Conservation (phyloP, 2,113 vertebrate species). For the Xiphias gladius region DNA sequence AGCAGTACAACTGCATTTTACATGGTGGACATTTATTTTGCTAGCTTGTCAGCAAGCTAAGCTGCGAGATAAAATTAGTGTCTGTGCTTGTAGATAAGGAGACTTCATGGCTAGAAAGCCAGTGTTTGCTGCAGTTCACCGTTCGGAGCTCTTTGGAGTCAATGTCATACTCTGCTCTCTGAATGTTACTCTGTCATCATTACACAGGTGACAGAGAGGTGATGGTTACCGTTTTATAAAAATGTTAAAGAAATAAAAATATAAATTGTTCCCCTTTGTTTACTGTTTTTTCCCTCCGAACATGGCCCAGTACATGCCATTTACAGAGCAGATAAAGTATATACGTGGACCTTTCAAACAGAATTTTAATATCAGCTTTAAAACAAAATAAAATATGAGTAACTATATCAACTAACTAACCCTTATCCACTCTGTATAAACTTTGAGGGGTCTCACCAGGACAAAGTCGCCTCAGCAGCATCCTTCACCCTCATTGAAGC, state of each 20-base stretch:
- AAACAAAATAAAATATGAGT: neutral
- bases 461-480: conserved; percentile 94
- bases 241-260: no score
- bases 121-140: no score
- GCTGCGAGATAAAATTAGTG: neutral
- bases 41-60: no score
- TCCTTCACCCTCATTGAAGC: conserved; percentile 98
- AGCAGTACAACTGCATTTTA: no score
- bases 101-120: neutral
- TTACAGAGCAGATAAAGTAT: no score
- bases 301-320: no score
- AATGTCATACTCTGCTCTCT: neutral
- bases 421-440: neutral
- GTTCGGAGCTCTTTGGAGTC: no score
- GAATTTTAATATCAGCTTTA: neutral
- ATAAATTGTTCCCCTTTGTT: no score
- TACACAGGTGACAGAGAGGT: neutral
- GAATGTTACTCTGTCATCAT: neutral
- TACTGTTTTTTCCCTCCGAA: no score
- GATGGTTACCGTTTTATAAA: neutral
- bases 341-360: no score
- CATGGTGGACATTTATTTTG: no score
- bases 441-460: conserved; percentile 86
- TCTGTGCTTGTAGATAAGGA: conserved; percentile 1
- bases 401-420: neutral